Percentiles rank a stretch among this genome's conserved stretches.
phyloP scores from a whole-genome alignment of 2,797 vertebrate genomes.

The Amniataba percoides region DNA sequence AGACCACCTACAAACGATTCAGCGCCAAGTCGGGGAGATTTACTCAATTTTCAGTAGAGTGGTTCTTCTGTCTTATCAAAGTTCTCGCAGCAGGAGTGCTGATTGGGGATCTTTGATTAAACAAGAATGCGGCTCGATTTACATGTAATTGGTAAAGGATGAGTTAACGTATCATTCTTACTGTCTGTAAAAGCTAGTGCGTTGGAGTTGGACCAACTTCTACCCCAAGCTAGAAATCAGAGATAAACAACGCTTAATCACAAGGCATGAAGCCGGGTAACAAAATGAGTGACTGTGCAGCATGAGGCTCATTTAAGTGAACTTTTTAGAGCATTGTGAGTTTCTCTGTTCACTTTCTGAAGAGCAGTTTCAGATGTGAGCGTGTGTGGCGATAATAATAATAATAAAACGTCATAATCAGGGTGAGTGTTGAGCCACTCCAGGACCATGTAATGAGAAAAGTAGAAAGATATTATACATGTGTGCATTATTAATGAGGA shows the following conservation, averaged over 20 bases:
- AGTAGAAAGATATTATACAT: not conserved
- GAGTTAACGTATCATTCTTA: conserved; percentile 54
- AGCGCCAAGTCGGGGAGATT: conserved; percentile 55
- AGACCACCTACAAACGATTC: conserved; percentile 79
- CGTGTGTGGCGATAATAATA: not conserved
- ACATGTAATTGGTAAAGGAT: conserved; percentile 61
- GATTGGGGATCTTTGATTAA: conserved; percentile 70
- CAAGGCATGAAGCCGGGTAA: conserved; percentile 25
- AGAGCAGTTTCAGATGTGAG: not conserved
- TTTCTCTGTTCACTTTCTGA: not conserved
- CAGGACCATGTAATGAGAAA: not conserved
- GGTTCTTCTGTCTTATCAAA: conserved; percentile 67
- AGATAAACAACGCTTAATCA: conserved; percentile 45
- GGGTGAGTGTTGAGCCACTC: not conserved
- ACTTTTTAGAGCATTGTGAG: not conserved
- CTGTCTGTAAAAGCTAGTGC: conserved; percentile 43
- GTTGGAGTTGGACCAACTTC: conserved; percentile 38
- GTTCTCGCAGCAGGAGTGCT: conserved; percentile 57
- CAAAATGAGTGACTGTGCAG: not conserved
- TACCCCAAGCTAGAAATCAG: conserved; percentile 45
- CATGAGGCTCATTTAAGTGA: not conserved
- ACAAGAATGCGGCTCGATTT: conserved; percentile 63
- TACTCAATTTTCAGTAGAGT: conserved; percentile 43
- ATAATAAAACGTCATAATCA: not conserved
- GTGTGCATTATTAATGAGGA: not conserved